Evolutionary conservation across 1,140 invertebrate species (phyloP), one percentile per base, ranked within the genome.

Genomic region (Saccostrea echinata): DNA sequence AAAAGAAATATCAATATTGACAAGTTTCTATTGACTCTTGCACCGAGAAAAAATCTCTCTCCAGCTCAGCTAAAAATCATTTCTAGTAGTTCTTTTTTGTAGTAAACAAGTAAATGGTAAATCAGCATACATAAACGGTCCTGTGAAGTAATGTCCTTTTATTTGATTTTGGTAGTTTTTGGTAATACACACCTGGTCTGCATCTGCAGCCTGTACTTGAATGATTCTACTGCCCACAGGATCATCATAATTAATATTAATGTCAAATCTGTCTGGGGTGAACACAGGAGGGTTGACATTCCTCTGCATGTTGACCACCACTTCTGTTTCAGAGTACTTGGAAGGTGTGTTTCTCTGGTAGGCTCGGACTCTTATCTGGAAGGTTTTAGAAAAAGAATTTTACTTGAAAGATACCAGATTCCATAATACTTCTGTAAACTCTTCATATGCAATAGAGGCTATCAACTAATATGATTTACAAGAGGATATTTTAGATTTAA

Each of bases 241-340:
- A 52, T 88, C 71, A 53, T 89, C 52, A 24, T 87, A 86, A 85
- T 87, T 81, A 13, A 91, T 52, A 9, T 24, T 64, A 30, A 86
- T 88, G 27, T 30, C 84, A 80, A 91, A 91, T 18, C 33, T 68
- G 30, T 30, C 13, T 0, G 84, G 85, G 89, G 96, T 96, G 93
- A 98, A 98, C 21, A 97, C 64, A 0, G 98, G 98, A 57, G 97
- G 95, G 94, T 98, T 97, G 93, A 97, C 95, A 93, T 98, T 98
- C 51, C 96, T 94, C 51, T 97, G 96, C 90, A 96, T 94, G 0
- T 83, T 90, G 21, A 99, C 96, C 0, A 97, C 97, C 1, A 98
- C 97, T 2, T 97, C 97, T 0, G 97, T 97, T 0, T 98, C 98
- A 0, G 97, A 97, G 53, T 98, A 95, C 16, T 97, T 96, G 21